A percentile compares a stretch with the other conserved stretches of the same genome.
Conservation (phyloP, 2,888 invertebrate genomes). For the Chrysodeixis includens region DNA sequence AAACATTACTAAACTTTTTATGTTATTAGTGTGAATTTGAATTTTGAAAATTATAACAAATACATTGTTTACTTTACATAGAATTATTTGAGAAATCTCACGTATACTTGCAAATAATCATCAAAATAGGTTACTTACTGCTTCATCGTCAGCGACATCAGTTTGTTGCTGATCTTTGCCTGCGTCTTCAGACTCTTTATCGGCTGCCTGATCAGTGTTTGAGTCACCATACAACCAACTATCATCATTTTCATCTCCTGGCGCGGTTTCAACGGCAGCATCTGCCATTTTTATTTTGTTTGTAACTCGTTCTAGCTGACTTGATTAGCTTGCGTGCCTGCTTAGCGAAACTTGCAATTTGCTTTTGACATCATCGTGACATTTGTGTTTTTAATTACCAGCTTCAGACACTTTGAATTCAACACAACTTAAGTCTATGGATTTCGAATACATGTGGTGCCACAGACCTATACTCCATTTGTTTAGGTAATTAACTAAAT, state of each 20-base stretch:
- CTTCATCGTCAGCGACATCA: conserved; percentile 46
- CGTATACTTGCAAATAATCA: conserved; percentile 22
- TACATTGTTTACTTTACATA: background rate
- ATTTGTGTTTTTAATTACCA: background rate
- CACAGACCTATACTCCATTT: too few relatives aligned
- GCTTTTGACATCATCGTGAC: background rate
- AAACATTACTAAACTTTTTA: too few relatives aligned
- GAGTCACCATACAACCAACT: conserved; percentile 96
- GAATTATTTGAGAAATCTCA: background rate
- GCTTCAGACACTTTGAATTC: background rate
- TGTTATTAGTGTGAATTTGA: too few relatives aligned
- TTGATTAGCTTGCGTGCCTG: background rate
- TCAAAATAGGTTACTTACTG: conserved; percentile 59
- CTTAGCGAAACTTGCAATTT: background rate
- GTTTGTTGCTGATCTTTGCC: conserved; percentile 64
- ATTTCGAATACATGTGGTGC: too few relatives aligned
- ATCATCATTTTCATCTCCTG: conserved; percentile 93
- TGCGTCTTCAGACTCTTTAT: conserved; percentile 59
- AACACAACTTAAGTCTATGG: background rate
- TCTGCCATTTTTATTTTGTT: conserved; percentile 75
- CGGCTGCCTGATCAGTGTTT: conserved; percentile 81
- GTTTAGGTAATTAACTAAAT: too few relatives aligned
- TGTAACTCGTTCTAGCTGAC: background rate
- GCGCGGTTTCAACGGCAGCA: conserved; percentile 75
- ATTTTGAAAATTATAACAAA: too few relatives aligned